phyloP scores from a whole-genome alignment of 2,797 vertebrate genomes.

The Fringilla coelebs region DNA sequence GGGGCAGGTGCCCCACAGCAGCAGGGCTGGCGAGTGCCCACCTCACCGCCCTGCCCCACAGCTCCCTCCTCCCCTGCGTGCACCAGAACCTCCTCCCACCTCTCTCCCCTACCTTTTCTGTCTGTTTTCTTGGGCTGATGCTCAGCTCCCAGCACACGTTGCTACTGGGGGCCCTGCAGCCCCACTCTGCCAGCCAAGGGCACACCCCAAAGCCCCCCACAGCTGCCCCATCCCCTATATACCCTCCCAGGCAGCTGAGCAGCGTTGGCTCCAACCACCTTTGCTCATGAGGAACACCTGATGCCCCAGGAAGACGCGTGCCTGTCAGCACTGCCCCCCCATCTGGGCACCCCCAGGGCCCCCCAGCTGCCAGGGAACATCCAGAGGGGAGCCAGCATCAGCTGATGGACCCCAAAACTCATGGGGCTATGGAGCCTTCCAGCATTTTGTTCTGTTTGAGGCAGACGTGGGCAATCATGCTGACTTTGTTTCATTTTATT shows the following conservation, averaged over 20 bases:
- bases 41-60: neutral
- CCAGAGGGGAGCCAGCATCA: neutral
- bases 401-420: neutral
- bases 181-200: rapidly evolving
- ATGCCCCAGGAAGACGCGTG: rapidly evolving
- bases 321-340: neutral
- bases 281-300: neutral
- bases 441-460: neutral
- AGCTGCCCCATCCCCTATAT: rapidly evolving
- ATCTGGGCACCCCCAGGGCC: rapidly evolving
- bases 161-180: rapidly evolving
- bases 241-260: neutral
- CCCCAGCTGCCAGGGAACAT: neutral
- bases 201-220: rapidly evolving
- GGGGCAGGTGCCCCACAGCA: rapidly evolving
- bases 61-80: neutral
- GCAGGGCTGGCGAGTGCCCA: rapidly evolving
- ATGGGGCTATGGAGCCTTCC: neutral
- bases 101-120: rapidly evolving
- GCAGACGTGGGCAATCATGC: neutral
- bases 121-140: rapidly evolving
- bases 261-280: rapidly evolving
- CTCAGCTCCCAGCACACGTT: rapidly evolving
- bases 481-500: neutral
- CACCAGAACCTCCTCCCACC: neutral